Evolutionary conservation across 2,113 vertebrate species (phyloP).

Genomic region (Trematomus loennbergii): DNA sequence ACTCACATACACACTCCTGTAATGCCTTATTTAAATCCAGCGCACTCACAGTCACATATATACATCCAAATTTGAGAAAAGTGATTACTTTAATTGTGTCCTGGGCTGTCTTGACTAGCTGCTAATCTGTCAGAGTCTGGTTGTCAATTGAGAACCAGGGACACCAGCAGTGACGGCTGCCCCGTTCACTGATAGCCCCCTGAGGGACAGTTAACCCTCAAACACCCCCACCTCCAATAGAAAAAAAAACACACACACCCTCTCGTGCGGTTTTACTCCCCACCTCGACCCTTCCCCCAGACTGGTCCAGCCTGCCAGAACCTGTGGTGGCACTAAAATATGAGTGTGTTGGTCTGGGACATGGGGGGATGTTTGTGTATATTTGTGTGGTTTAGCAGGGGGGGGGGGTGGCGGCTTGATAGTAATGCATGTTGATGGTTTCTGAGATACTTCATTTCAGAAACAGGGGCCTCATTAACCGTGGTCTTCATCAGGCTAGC

Average conservation of each 20-base stretch:
- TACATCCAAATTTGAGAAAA: constrained; percentile 57
- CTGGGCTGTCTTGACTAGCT: constrained; percentile 75
- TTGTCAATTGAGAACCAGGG: constrained; percentile 74
- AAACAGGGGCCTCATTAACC: constrained; percentile 86
- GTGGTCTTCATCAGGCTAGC: constrained; percentile 79
- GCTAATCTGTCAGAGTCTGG: constrained; percentile 80
- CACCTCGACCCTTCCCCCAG: constrained; percentile 37
- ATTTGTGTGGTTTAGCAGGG: constrained; percentile 50
- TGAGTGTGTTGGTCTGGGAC: constrained; percentile 39
- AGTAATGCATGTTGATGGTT: constrained; percentile 85
- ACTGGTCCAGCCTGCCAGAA: constrained; percentile 59
- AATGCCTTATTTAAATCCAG: constrained; percentile 36
- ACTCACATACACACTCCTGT: constrained; percentile 13
- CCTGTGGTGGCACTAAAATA: constrained; percentile 63
- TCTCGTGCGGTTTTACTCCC: constrained; percentile 12
- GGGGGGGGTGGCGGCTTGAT: constrained; percentile 66
- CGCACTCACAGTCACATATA: constrained; percentile 17
- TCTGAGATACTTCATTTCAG: constrained; percentile 84
- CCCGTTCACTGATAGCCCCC: constrained; percentile 80
- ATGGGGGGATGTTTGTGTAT: constrained; percentile 32
- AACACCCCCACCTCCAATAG: constrained; percentile 48
- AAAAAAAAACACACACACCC: constrained; percentile 14
- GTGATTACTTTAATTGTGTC: constrained; percentile 70
- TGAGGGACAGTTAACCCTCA: constrained; percentile 84
- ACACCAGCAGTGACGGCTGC: constrained; percentile 79